Conservation (phyloP, 2,113 vertebrate species). For the Pteropus alecto region DNA sequence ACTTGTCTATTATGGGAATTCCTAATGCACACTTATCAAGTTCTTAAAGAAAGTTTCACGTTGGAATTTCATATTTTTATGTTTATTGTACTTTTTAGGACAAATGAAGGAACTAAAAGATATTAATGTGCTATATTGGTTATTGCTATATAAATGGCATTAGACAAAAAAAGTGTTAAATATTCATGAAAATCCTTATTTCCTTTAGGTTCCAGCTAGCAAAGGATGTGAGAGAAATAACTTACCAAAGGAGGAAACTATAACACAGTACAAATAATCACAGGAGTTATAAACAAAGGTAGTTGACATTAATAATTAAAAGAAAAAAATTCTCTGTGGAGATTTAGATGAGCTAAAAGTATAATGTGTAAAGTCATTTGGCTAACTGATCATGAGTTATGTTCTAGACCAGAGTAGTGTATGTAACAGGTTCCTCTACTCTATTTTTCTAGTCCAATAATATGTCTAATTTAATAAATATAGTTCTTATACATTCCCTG, state of each 20-base stretch:
- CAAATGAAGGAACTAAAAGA: not conserved
- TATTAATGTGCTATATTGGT: constrained; percentile 21
- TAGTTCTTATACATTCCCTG: constrained; percentile 17
- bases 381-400: constrained; percentile 64
- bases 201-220: constrained; percentile 64
- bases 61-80: not conserved
- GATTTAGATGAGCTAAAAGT: constrained; percentile 76
- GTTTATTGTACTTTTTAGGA: not conserved
- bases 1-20: not conserved
- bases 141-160: constrained; percentile 62
- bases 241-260: constrained; percentile 60
- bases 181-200: constrained; percentile 81
- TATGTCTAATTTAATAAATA: constrained; percentile 65
- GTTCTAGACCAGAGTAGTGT: constrained; percentile 45
- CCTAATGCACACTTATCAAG: not conserved
- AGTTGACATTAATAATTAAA: constrained; percentile 88
- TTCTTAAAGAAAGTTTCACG: not conserved
- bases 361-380: constrained; percentile 69
- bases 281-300: constrained; percentile 83
- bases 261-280: constrained; percentile 76
- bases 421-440: not conserved
- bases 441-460: constrained; percentile 37
- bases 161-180: constrained; percentile 74
- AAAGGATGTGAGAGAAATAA: constrained; percentile 78
- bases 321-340: constrained; percentile 75